phyloP scores from a whole-genome alignment of 2,797 vertebrate genomes.

The Parotocinclus haroldoi region DNA sequence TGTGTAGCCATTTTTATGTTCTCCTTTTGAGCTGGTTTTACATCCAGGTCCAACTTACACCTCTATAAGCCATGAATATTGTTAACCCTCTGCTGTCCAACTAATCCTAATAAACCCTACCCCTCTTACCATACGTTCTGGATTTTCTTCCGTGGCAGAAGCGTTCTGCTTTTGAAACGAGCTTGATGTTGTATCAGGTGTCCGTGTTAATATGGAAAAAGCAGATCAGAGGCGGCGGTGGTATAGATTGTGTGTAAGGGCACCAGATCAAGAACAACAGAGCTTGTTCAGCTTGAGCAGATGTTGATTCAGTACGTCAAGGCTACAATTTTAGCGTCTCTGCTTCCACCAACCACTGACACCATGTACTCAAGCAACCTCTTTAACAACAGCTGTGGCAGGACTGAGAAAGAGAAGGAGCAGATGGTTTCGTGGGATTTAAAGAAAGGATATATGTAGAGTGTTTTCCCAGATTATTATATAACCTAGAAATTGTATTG shows the following conservation, averaged over 20 bases:
- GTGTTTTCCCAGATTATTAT: background rate
- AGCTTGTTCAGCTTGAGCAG: background rate
- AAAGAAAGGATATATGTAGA: background rate
- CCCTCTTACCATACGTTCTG: background rate
- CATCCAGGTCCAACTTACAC: slow-evolving; percentile 29
- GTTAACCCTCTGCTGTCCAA: slow-evolving; percentile 37
- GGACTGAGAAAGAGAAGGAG: background rate
- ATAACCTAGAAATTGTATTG: too few species aligned
- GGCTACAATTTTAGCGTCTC: background rate
- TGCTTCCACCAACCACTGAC: slow-evolving; percentile 1
- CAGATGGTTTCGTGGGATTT: background rate
- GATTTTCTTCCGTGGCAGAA: too few species aligned
- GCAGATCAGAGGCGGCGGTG: background rate
- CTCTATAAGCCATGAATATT: slow-evolving; percentile 49
- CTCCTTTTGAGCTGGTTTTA: slow-evolving; percentile 33
- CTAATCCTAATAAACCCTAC: slow-evolving; percentile 47
- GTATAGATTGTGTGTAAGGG: background rate
- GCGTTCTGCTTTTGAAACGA: background rate
- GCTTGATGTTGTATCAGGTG: background rate
- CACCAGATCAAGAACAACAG: slow-evolving; percentile 3
- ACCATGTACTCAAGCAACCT: background rate
- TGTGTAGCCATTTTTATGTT: slow-evolving; percentile 43
- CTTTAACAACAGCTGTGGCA: background rate
- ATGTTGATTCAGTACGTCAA: background rate
- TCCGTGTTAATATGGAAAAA: background rate